These are phyloP conservation scores for Sparidentex hasta DNA, from an alignment of 2,797 vertebrate species.

Conservation along the genomic window DNA sequence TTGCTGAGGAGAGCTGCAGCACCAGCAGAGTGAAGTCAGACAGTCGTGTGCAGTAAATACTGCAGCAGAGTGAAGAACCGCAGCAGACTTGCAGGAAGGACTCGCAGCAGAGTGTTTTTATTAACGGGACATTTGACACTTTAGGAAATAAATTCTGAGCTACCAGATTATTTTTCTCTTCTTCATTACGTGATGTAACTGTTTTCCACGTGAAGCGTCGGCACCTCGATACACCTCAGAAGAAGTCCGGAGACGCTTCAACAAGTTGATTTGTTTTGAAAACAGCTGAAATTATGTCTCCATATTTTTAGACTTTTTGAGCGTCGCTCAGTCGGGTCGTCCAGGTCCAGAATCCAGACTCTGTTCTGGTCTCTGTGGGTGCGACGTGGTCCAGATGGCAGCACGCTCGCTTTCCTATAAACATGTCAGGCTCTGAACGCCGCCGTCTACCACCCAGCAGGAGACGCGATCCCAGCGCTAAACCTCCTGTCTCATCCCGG, in stretches of 20 bases:
- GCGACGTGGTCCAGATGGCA: constrained; percentile 18
- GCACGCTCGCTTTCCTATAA: constrained; percentile 34
- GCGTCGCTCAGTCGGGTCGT: not conserved
- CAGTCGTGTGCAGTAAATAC: too few species aligned
- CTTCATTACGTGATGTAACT: too few species aligned
- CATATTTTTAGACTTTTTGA: not conserved
- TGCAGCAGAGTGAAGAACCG: too few species aligned
- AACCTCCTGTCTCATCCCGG: constrained; percentile 10
- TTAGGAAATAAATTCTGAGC: too few species aligned
- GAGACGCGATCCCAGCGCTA: constrained; percentile 1
- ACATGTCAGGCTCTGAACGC: constrained; percentile 20
- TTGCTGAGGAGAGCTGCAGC: too few species aligned
- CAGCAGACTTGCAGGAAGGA: too few species aligned
- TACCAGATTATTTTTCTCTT: too few species aligned
- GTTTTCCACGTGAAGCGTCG: too few species aligned
- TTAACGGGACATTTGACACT: too few species aligned
- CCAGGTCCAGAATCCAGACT: constrained; percentile 6
- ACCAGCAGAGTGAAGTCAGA: too few species aligned
- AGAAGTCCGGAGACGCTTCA: too few species aligned
- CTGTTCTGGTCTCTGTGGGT: constrained; percentile 22
- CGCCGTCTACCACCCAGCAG: constrained; percentile 23
- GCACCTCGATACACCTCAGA: not conserved
- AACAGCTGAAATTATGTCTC: not conserved
- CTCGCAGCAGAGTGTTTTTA: too few species aligned
- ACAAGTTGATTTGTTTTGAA: not conserved